Evolutionary conservation across 2,888 invertebrate species (phyloP).

Genomic region (Philhelius pedissequus): DNA sequence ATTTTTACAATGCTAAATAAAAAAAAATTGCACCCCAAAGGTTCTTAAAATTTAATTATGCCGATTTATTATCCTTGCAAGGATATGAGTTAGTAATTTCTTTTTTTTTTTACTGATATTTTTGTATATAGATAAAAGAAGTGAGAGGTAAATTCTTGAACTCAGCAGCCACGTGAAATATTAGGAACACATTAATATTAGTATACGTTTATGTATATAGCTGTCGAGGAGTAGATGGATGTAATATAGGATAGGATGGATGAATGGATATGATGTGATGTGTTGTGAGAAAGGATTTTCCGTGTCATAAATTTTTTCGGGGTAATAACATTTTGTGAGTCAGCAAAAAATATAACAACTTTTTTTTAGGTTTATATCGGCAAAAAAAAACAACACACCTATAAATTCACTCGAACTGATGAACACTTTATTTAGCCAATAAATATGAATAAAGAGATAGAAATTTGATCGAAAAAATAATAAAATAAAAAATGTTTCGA

Average conservation of each 20-base stretch:
- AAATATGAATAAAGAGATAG: slow-evolving; percentile 11
- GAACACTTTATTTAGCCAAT: slow-evolving; percentile 21
- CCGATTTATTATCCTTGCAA: neutral
- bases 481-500: slow-evolving; percentile 9
- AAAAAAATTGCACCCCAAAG: neutral
- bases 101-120: slow-evolving; percentile 15
- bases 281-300: slow-evolving; percentile 54
- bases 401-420: slow-evolving; percentile 5
- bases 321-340: slow-evolving; percentile 58
- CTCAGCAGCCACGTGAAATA: slow-evolving; percentile 45
- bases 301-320: slow-evolving; percentile 57
- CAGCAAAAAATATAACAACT: slow-evolving; percentile 29
- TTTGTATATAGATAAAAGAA: neutral
- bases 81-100: slow-evolving; percentile 9
- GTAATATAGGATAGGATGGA: slow-evolving; percentile 4
- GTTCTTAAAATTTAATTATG: slow-evolving; percentile 6
- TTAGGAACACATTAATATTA: slow-evolving; percentile 58
- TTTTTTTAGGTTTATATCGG: neutral
- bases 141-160: slow-evolving; percentile 29
- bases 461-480: slow-evolving; percentile 13
- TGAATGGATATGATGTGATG: slow-evolving; percentile 17
- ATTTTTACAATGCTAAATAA: neutral
- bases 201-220: neutral
- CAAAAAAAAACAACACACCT: neutral
- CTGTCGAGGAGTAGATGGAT: neutral